Evolutionary conservation across 2,113 vertebrate species (phyloP), one percentile per base, ranked within the genome.

Genomic region (Pseudorectes ferrugineus): DNA sequence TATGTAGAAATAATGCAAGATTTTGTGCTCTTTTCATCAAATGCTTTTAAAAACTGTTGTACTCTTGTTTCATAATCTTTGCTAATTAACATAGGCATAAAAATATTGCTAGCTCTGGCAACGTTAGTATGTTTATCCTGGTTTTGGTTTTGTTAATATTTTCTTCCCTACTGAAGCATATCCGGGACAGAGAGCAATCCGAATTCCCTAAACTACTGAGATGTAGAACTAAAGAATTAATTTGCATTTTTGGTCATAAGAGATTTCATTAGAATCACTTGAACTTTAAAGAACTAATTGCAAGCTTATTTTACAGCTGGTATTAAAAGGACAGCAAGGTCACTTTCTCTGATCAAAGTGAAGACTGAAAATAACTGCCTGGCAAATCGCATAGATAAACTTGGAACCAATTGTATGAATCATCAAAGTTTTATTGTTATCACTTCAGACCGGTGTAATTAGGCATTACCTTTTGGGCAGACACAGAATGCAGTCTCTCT

Each of bases 271-370:
- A 92, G 85, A 92, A 80, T 90, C 74, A 93, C 55, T 94, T 96
- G 89, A 96, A 96, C 92, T 96, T 97, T 95, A 74, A 76, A 88
- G 88, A 85, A 90, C 67, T 95, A 96, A 96, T 95, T 95, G 95
- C 55, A 76, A 89, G 73, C 70, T 82, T 87, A 84, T 91, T 93
- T 96, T 95, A 85, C 72, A 79, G 54, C 58, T 90, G 51, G 13
- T 72, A 80, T 94, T 92, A 85, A 92, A 87, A 85, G 85, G 92
- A 89, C 81, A 86, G 66, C 48, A 87, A 91, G 94, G 94, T 95
- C 91, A 89, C 75, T 93, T 96, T 93, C 43, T 92, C 52, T 88
- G 94, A 96, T 97, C 92, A 97, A 95, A 96, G 91, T 4, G 5
- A 85, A 89, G 73, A 81, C 85, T 92, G 86, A 73, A 88, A 95